Base-by-base conservation (phyloP, 2,113 vertebrate species). In the Gymnarchus niloticus region DNA sequence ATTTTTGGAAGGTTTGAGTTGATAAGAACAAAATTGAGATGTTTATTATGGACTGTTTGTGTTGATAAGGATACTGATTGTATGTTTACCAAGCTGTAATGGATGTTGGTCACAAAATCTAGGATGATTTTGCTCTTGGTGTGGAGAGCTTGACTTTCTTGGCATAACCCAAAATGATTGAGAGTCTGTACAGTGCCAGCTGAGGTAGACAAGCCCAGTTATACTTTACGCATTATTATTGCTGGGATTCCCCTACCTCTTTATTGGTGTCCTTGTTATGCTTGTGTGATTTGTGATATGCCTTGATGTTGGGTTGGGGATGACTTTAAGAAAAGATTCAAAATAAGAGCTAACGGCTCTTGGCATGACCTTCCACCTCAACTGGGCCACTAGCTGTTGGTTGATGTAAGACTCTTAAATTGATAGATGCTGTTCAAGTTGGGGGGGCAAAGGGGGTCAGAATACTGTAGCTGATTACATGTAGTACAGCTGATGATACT, bases 361-460 rank as follows among this genome's bases (percentile, higher is more conserved):
- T 69, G 61, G 61, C 61, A 17, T 33, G 61, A 33, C 28, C 77
- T 51, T 44, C 77, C 48, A 48, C 46, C 48, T 51, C 80, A 28
- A 81, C n/a, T 25, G 49, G 25, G 49, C 17, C 6, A 3, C n/a
- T 21, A 33, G 49, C 14, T 52, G 21, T 21, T 1, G 2, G 49
- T 49, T 19, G n/a, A 51, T 81, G 25, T 81, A 81, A 81, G 46
- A 33, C 21, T 10, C 25, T 6, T 10, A 28, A 28, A 77, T 73
- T 84, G 57, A 33, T 44, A 51, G 82, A 54, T 86, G 33, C n/a
- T 61, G n/a, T 28, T 83, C n/a, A n/a, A n/a, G 25, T 33, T n/a
- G 91, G 90, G 54, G 54, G 14, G 25, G n/a, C 6, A 2, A 6
- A 6, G 56, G 56, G 56, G 56, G 56, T 61, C 59, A 28, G 25